Conservation (phyloP, 2,113 vertebrate species). For the Phalacrocorax carbo region DNA sequence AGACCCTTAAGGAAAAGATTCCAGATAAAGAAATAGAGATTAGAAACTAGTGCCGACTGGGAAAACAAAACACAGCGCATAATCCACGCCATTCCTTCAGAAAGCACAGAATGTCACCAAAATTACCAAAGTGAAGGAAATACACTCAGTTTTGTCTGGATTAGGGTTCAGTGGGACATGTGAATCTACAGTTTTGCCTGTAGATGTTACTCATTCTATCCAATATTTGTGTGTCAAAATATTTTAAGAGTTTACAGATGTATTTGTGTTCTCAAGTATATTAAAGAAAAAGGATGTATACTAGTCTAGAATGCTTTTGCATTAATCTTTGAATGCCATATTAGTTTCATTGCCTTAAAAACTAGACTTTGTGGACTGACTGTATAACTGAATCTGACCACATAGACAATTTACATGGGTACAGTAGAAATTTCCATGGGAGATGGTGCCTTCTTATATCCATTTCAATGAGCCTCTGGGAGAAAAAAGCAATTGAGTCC, state of each 20-base stretch:
- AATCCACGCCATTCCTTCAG: neutral
- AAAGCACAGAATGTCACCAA: neutral
- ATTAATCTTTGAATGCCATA: neutral
- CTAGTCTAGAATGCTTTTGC: neutral
- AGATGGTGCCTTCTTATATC: neutral
- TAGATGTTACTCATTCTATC: neutral
- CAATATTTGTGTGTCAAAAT: neutral
- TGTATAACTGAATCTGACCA: too few species aligned
- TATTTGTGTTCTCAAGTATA: neutral
- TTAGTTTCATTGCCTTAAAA: neutral
- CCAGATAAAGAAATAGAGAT: neutral
- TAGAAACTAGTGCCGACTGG: neutral
- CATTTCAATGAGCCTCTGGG: neutral
- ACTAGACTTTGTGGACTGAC: neutral
- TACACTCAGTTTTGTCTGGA: neutral
- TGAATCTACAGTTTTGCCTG: neutral
- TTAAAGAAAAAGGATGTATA: neutral
- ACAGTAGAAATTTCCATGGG: neutral
- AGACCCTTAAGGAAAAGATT: neutral
- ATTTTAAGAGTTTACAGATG: neutral
- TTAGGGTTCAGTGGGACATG: neutral
- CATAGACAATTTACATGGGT: fast-evolving
- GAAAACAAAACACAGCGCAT: neutral
- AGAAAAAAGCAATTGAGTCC: neutral
- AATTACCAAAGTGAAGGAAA: neutral